Percentiles rank a stretch among this genome's conserved stretches.
Conservation (phyloP, 2,797 vertebrate species). For the Sebastes hubbsi region DNA sequence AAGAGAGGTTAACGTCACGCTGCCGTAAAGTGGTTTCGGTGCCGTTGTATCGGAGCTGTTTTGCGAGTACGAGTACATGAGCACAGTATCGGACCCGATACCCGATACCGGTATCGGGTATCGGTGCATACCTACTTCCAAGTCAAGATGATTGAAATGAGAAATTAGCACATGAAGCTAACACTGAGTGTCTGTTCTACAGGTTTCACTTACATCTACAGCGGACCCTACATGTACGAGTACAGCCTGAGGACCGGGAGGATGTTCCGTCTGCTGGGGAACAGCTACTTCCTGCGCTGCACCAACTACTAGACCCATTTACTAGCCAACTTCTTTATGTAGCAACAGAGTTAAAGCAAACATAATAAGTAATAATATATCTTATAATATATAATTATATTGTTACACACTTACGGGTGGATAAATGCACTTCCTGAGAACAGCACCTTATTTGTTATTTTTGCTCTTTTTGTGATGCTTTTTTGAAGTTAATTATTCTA, state of each 20-base stretch:
- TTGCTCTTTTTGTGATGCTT: background rate
- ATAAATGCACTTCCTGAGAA: background rate
- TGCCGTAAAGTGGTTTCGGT: no score
- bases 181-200: conserved; percentile 9
- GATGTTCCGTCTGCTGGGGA: conserved; percentile 54
- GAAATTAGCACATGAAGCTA: background rate
- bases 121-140: no score
- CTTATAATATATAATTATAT: background rate
- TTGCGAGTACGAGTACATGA: no score
- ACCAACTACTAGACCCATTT: conserved; percentile 51
- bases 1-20: no score
- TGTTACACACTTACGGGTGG: background rate
- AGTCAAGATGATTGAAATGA: background rate
- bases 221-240: conserved; percentile 64
- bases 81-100: no score
- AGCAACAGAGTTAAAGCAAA: background rate
- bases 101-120: no score
- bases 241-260: conserved; percentile 47
- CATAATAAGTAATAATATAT: background rate
- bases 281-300: conserved; percentile 74
- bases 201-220: conserved; percentile 77
- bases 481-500: background rate
- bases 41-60: no score
- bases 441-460: background rate
- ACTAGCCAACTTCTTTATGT: background rate